phyloP scores from a whole-genome alignment of 1,140 invertebrate genomes.

The Himalopsyche phryganea region DNA sequence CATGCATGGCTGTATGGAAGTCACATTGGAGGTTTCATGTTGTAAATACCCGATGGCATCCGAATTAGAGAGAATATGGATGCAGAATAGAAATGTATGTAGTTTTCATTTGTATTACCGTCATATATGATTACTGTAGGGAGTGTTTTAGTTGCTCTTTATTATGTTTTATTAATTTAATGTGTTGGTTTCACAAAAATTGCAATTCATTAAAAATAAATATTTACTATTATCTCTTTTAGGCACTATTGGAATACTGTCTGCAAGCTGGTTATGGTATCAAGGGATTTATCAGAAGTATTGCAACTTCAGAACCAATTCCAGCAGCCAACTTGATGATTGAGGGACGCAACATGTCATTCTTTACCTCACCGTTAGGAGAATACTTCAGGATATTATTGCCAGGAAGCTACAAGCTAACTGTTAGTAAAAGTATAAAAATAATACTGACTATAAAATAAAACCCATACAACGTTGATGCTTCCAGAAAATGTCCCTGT shows the following conservation, averaged over 20 bases:
- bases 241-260: constrained; percentile 41
- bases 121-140: too few relatives aligned
- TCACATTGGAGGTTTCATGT: constrained; percentile 66
- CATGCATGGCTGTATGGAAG: constrained; percentile 63
- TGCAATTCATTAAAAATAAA: neutral
- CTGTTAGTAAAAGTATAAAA: constrained; percentile 30
- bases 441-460: neutral
- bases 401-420: constrained; percentile 38
- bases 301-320: constrained; percentile 39
- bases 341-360: constrained; percentile 43
- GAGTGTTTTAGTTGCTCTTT: neutral
- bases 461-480: too few relatives aligned
- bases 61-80: constrained; percentile 56
- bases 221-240: constrained; percentile 3
- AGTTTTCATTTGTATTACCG: too few relatives aligned
- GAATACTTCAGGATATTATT: constrained; percentile 41
- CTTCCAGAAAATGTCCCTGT: too few relatives aligned
- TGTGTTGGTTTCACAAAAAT: too few relatives aligned
- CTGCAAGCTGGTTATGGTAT: constrained; percentile 46
- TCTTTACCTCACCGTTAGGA: constrained; percentile 34
- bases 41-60: constrained; percentile 56
- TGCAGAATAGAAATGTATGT: constrained; percentile 49
- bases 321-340: constrained; percentile 43
- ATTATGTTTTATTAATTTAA: too few relatives aligned
- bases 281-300: constrained; percentile 47